A percentile compares a stretch with the other conserved stretches of the same genome.
These are phyloP conservation scores for Erebia ligea DNA, from an alignment of 2,888 invertebrate genomes.

Conservation along the genomic window DNA sequence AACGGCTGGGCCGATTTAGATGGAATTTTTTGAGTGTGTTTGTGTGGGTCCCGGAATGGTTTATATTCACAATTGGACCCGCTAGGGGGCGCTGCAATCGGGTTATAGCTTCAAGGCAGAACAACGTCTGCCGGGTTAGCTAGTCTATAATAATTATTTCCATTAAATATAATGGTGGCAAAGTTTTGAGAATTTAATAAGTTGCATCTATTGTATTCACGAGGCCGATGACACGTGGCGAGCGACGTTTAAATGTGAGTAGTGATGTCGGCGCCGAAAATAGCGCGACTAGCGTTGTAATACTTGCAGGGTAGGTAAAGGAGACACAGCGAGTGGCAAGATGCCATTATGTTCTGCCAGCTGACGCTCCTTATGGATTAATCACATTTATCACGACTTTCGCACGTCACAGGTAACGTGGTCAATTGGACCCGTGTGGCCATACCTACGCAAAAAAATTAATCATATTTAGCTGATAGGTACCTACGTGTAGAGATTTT, in stretches of 20 bases:
- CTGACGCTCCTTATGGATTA: slow-evolving; percentile 30
- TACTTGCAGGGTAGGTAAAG: slow-evolving; percentile 61
- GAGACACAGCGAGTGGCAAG: slow-evolving; percentile 45
- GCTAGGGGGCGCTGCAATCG: no score
- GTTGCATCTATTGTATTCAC: slow-evolving; percentile 22
- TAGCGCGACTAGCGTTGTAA: slow-evolving; percentile 52
- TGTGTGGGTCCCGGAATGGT: no score
- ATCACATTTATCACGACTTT: slow-evolving; percentile 10
- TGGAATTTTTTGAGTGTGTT: no score
- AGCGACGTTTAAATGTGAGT: slow-evolving; percentile 64
- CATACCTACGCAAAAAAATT: background rate
- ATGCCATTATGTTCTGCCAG: slow-evolving; percentile 45
- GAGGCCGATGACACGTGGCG: slow-evolving; percentile 45
- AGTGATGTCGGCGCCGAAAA: slow-evolving; percentile 68
- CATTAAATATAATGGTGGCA: background rate
- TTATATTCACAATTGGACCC: no score
- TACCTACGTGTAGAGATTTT: no score
- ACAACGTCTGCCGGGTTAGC: no score
- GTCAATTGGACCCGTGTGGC: background rate
- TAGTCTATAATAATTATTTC: no score
- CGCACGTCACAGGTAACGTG: slow-evolving; percentile 5
- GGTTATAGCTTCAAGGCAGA: no score
- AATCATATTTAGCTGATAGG: background rate
- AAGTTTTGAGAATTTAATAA: background rate
- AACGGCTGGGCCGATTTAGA: no score